These are phyloP conservation scores for Myopa testacea DNA, from an alignment of 2,888 invertebrate species.

Conservation along the genomic window DNA sequence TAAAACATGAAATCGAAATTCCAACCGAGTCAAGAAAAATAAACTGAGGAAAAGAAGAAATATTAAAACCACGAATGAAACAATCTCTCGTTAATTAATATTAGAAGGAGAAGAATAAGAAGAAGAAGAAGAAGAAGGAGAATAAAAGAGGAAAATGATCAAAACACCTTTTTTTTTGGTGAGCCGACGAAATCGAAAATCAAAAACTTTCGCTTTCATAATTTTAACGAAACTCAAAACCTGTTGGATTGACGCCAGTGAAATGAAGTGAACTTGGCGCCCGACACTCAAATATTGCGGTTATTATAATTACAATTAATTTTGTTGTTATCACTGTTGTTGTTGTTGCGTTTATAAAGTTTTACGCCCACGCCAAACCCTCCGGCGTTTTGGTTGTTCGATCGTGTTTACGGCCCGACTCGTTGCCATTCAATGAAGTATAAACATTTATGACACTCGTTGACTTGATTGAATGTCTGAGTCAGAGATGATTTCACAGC, in stretches of 20 bases:
- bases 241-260: neutral
- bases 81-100: slow-evolving; percentile 13
- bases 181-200: neutral
- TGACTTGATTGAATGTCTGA: slow-evolving; percentile 4
- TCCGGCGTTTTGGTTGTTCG: slow-evolving; percentile 38
- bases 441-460: slow-evolving; percentile 33
- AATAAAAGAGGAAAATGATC: neutral
- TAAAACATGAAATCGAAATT: neutral
- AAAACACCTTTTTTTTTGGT: neutral
- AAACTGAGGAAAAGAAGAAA: neutral
- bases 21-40: neutral
- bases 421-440: slow-evolving; percentile 51
- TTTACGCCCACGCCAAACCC: slow-evolving; percentile 25
- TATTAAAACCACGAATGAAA: slow-evolving; percentile 1
- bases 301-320: too few species aligned
- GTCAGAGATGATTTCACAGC: neutral
- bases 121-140: neutral
- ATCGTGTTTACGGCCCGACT: slow-evolving; percentile 47
- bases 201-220: slow-evolving; percentile 33
- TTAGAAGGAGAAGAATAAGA: neutral
- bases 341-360: slow-evolving; percentile 24
- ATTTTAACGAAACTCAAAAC: neutral
- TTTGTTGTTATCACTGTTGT: slow-evolving; percentile 19
- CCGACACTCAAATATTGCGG: slow-evolving; percentile 1
- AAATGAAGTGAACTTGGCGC: slow-evolving; percentile 19